phyloP scores from a whole-genome alignment of 2,797 vertebrate species.

The Muraenolepis orangiensis region DNA sequence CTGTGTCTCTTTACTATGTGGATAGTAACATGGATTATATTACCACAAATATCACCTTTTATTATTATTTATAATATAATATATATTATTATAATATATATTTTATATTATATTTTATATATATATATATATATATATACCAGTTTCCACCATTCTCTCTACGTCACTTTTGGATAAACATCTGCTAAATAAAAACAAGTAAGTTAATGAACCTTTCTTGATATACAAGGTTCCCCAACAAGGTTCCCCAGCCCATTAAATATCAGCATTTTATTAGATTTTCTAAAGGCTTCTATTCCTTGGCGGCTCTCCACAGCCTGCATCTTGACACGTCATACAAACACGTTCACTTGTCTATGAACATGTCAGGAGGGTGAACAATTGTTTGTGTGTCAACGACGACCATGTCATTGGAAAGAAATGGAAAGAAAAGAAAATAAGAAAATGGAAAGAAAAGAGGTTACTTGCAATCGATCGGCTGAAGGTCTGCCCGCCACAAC shows the following conservation, averaged over 20 bases:
- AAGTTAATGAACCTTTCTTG: background rate
- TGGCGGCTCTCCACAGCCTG: slow-evolving; percentile 50
- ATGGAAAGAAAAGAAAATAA: slow-evolving; percentile 71
- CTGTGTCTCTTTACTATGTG: background rate
- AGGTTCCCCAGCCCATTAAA: background rate
- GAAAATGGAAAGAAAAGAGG: slow-evolving; percentile 45
- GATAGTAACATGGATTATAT: background rate
- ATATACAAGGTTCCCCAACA: background rate
- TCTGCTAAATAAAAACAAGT: background rate
- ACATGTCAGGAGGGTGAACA: background rate
- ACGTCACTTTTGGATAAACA: background rate
- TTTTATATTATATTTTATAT: no score
- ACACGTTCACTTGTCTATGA: background rate
- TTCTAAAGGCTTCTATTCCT: background rate
- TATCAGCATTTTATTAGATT: background rate
- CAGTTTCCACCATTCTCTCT: background rate
- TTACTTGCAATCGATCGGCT: slow-evolving; percentile 39
- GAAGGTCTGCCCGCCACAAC: slow-evolving; percentile 50
- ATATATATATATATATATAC: no score
- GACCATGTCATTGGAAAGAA: slow-evolving; percentile 27
- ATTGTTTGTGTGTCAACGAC: slow-evolving; percentile 13
- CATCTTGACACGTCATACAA: background rate
- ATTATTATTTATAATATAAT: no score
- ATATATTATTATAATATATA: no score
- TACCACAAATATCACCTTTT: background rate